Base-by-base conservation (phyloP, 2,113 vertebrate species). In the Cheirogaleus medius region DNA sequence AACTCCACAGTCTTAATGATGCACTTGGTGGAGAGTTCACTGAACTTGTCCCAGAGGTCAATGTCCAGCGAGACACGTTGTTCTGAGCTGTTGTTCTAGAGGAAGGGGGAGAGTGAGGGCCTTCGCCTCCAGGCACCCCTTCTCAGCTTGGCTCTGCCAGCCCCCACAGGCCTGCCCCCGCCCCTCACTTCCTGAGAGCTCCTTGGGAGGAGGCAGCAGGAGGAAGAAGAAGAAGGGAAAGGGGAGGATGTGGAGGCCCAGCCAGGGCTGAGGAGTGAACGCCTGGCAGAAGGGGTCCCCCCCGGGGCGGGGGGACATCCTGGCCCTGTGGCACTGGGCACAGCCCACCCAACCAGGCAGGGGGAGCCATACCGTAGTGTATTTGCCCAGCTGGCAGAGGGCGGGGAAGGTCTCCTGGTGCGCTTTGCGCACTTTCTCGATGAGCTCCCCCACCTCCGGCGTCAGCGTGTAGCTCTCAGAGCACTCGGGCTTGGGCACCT, bases 1-100 rank as follows among this genome's bases (percentile, higher is more conserved):
- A 99, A 99, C 98, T 99, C 99, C 98, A 99, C 99, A 0, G 99
- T 99, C 98, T 99, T 99, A 95, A 99, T 99, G 99, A 99, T 99
- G 98, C 99, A 99, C 98, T 99, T 99, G 96, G 99, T 99, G 98
- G 99, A 99, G 92, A 99, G 98, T 95, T 99, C 99, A 13, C 99
- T 99, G 99, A 99, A 99, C 98, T 99, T 99, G 98, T 99, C 99
- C 99, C 99, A 99, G 96, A 99, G 99, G 98, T 99, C 99, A 14
- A 99, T 99, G 95, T 99, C 99, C 98, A 99, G 98, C 3, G 99
- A 99, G 10, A 99, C 99, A 0, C 99, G 99, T 56, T 99, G 99
- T 98, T 99, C 99, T 5, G 99, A 99, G 98, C 99, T 99, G 99
- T 99, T 99, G 98, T 99, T 99, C 99, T 99, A 21, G 97, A 81